Conservation (phyloP, 2,888 invertebrate species). For the Apamea anceps region DNA sequence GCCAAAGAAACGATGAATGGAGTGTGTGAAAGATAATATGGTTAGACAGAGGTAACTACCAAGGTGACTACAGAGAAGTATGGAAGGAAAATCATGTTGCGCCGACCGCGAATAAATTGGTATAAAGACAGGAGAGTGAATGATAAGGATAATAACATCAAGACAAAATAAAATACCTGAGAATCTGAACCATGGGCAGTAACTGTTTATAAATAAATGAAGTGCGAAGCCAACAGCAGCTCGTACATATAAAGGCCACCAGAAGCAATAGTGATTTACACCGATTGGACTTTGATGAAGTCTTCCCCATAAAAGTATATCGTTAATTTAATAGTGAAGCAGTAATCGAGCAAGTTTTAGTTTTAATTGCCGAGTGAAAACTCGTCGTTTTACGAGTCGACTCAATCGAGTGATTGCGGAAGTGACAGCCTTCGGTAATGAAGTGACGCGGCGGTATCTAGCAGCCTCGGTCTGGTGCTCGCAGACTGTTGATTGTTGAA, state of each 20-base stretch:
- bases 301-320: slow-evolving; percentile 35
- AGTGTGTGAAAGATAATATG: not conserved
- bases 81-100: not conserved
- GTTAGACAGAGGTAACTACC: not conserved
- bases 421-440: slow-evolving; percentile 28
- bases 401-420: slow-evolving; percentile 35
- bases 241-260: not conserved
- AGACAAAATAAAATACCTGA: not conserved
- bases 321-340: slow-evolving; percentile 32
- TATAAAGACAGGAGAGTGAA: not conserved
- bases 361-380: slow-evolving; percentile 49
- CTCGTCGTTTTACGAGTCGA: slow-evolving; percentile 31
- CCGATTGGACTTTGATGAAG: slow-evolving; percentile 38
- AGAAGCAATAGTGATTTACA: slow-evolving; percentile 27
- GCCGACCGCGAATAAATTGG: not conserved
- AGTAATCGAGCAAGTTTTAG: slow-evolving; percentile 49
- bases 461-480: not conserved
- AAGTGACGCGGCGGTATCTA: slow-evolving; percentile 6
- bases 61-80: not conserved
- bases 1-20: not conserved
- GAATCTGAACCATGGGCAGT: not conserved
- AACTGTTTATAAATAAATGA: not conserved
- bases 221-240: not conserved
- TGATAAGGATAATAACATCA: not conserved
- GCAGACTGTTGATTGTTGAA: fast-evolving